Percentiles rank a stretch among this genome's conserved stretches.
phyloP scores from a whole-genome alignment of 1,140 invertebrate genomes.

The Megalopta genalis region DNA sequence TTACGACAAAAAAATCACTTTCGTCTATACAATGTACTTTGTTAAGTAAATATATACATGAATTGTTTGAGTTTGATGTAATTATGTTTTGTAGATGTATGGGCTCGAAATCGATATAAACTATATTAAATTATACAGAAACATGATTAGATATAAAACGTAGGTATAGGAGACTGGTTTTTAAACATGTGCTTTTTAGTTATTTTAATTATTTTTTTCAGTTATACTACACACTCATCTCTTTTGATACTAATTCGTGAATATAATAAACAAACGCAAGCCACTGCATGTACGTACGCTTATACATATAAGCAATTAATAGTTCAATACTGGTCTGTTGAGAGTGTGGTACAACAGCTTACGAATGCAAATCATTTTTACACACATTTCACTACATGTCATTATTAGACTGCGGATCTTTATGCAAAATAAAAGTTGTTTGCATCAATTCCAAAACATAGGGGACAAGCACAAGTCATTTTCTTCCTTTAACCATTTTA shows the following conservation, averaged over 20 bases:
- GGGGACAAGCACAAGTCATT: too few relatives aligned
- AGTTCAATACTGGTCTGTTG: constrained; percentile 34
- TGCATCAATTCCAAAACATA: too few relatives aligned
- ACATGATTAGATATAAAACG: constrained; percentile 23
- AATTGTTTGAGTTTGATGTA: constrained; percentile 19
- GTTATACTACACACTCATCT: constrained; percentile 29
- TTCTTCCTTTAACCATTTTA: too few relatives aligned
- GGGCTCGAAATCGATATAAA: constrained; percentile 26
- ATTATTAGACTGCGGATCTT: not conserved
- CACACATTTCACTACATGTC: constrained; percentile 1
- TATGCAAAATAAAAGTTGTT: too few relatives aligned
- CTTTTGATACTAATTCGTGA: not conserved
- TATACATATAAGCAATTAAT: constrained; percentile 16
- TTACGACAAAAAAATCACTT: constrained; percentile 53
- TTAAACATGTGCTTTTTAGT: constrained; percentile 20
- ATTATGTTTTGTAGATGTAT: constrained; percentile 24
- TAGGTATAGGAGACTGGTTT: constrained; percentile 1
- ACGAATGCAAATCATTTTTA: constrained; percentile 31
- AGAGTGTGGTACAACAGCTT: constrained; percentile 15
- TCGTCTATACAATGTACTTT: constrained; percentile 47
- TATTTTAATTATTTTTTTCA: too few relatives aligned
- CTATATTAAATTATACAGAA: constrained; percentile 36
- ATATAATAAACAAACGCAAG: constrained; percentile 20
- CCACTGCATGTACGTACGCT: not conserved
- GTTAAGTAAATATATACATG: constrained; percentile 41